These are phyloP conservation scores for Setophaga coronata DNA, from an alignment of 2,113 vertebrate species.

Conservation along the genomic window DNA sequence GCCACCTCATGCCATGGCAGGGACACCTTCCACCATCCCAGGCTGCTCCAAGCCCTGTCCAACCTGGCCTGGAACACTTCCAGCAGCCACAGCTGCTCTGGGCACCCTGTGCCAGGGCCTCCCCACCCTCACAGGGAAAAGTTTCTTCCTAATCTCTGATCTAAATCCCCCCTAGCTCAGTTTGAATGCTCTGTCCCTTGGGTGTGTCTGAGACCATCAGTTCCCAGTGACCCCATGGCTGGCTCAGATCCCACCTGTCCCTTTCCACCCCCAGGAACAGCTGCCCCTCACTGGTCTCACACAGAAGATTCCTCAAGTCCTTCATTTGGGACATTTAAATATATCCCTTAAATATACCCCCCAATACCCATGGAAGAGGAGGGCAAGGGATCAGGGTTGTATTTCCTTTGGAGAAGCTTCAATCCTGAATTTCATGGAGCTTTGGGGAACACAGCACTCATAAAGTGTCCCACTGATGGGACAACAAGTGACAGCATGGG, in stretches of 20 bases:
- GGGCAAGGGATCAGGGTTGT: background rate
- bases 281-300: background rate
- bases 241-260: background rate
- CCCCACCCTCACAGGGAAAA: fast-evolving
- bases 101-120: background rate
- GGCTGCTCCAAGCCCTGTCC: fast-evolving
- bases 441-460: background rate
- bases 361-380: background rate
- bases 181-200: background rate
- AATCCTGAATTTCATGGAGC: background rate
- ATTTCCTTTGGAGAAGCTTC: background rate
- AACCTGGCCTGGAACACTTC: fast-evolving
- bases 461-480: background rate
- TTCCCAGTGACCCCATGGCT: background rate
- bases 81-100: background rate
- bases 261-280: background rate
- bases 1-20: background rate
- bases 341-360: background rate
- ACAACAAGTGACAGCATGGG: fast-evolving
- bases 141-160: background rate
- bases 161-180: fast-evolving
- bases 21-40: background rate
- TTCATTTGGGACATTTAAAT: background rate
- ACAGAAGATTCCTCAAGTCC: fast-evolving
- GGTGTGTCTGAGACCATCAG: background rate